Evolutionary conservation across 2,888 invertebrate species (phyloP).

Genomic region (Xanthorhoe designata): DNA sequence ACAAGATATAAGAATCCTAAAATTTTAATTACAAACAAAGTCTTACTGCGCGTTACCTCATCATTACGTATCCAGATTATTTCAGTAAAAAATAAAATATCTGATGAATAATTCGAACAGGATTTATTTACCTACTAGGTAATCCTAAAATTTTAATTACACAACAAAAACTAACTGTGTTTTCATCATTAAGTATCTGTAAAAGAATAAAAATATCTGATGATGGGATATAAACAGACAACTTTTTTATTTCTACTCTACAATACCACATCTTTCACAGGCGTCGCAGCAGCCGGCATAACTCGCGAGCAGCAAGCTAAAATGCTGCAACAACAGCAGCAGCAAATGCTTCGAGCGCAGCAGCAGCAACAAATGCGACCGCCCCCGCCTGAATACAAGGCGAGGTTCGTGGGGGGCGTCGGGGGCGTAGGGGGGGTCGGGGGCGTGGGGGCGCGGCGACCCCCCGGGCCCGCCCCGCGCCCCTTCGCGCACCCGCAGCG

Average conservation of each 20-base stretch:
- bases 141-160: no score
- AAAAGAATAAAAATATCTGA: no score
- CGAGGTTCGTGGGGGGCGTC: conserved; percentile 81
- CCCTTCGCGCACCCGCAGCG: conserved; percentile 71
- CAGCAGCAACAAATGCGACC: conserved; percentile 86
- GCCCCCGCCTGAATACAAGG: conserved; percentile 95
- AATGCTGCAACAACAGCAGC: conserved; percentile 88
- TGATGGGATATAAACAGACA: no score
- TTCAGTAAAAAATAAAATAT: no score
- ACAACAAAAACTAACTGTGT: no score
- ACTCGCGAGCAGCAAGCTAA: conserved; percentile 88
- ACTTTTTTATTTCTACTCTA: background rate
- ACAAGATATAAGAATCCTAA: background rate
- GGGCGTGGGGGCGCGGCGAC: conserved; percentile 56
- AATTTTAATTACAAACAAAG: no score
- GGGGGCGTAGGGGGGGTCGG: conserved; percentile 58
- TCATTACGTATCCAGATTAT: no score
- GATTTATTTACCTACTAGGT: background rate
- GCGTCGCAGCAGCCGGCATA: conserved; percentile 77
- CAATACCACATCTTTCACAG: conserved; percentile 47
- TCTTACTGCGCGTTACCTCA: no score
- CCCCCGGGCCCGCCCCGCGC: conserved; percentile 57
- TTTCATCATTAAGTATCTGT: no score
- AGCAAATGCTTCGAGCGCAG: conserved; percentile 87
- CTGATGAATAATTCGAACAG: background rate